Base-by-base conservation (phyloP, 2,113 vertebrate genomes). In the Planiliza haematocheilus region DNA sequence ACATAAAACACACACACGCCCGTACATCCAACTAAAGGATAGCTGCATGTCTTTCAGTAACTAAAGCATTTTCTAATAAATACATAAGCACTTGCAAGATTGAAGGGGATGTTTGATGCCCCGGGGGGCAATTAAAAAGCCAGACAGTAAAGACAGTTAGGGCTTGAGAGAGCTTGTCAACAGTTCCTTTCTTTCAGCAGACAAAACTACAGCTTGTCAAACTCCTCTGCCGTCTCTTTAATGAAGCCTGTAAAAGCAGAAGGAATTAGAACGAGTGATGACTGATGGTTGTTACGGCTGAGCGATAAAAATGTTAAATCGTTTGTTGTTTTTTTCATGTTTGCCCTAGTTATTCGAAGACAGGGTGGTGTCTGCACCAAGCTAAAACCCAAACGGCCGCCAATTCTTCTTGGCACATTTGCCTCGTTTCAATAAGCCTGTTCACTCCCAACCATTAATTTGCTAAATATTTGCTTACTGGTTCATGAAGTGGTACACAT, bases 101-200 rank as follows among this genome's bases (percentile, higher is more conserved):
- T 81, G 52, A 63, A 53, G 37, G 65, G 41, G 24, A 37, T 63
- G 41, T 55, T 71, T 45, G 50, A 80, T 73, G 75, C 62, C 81
- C 42, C 3, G 2, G n/a, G n/a, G 24, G 60, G 81, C 72, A 11
- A n/a, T 45, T 42, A 60, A 21, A 30, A 86, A 7, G 42, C 77
- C 24, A 89, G 79, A 88, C 77, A 20, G 55, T 2, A 10, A 36
- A 71, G 51, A 82, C 70, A 52, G 68, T 77, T 74, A 69, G 52
- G 69, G 49, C 69, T 81, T 82, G 63, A 73, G 55, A 50, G 69
- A 67, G 81, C 81, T 76, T 74, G 79, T 85, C 69, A 81, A 77
- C 62, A 34, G 17, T 39, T 80, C 52, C 68, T 68, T 65, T 58
- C 18, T 61, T 38, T 24, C 7, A 1, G 13, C 10, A 65, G 48